These are phyloP conservation scores for Epizoanthus ramosus DNA, from an alignment of 92 coral and sea anemone species.

Conservation along the genomic window DNA sequence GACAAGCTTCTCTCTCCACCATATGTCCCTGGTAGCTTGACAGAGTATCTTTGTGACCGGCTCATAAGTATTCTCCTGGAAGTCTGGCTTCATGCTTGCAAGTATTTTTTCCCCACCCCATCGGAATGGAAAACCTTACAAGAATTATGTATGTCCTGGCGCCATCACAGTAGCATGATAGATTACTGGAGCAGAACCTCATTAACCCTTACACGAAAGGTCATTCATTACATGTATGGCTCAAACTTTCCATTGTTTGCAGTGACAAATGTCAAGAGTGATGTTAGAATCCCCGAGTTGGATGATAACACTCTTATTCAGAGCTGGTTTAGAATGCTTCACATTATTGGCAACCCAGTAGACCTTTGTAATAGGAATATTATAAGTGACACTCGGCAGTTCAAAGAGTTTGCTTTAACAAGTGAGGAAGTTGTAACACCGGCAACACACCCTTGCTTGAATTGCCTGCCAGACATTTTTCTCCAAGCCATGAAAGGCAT, in stretches of 20 bases:
- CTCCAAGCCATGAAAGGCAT: conserved; percentile 95
- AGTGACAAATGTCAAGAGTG: conserved; percentile 71
- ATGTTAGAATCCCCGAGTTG: conserved; percentile 81
- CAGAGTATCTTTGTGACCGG: conserved; percentile 87
- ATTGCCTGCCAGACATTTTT: conserved; percentile 85
- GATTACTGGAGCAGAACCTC: conserved; percentile 92
- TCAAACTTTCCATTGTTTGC: conserved; percentile 74
- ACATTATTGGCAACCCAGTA: conserved; percentile 92
- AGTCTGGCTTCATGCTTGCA: conserved; percentile 94
- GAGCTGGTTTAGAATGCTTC: conserved; percentile 97
- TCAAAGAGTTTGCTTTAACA: conserved; percentile 93
- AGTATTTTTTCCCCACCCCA: conserved; percentile 87
- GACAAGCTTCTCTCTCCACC: conserved; percentile 92
- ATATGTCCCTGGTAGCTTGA: conserved; percentile 81
- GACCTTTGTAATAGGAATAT: conserved; percentile 86
- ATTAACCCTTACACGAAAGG: conserved; percentile 77
- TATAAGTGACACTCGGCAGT: conserved; percentile 83
- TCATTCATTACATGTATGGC: conserved; percentile 89
- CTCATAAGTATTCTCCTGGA: conserved; percentile 83
- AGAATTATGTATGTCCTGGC: conserved; percentile 94
- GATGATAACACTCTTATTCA: conserved; percentile 79
- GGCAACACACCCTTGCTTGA: conserved; percentile 85
- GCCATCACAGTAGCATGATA: conserved; percentile 92
- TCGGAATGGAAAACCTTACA: conserved; percentile 97
- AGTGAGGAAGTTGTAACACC: conserved; percentile 79